A percentile compares a stretch with the other conserved stretches of the same genome.
Conservation (phyloP, 2,888 invertebrate species). For the Meliscaeva auricollis region DNA sequence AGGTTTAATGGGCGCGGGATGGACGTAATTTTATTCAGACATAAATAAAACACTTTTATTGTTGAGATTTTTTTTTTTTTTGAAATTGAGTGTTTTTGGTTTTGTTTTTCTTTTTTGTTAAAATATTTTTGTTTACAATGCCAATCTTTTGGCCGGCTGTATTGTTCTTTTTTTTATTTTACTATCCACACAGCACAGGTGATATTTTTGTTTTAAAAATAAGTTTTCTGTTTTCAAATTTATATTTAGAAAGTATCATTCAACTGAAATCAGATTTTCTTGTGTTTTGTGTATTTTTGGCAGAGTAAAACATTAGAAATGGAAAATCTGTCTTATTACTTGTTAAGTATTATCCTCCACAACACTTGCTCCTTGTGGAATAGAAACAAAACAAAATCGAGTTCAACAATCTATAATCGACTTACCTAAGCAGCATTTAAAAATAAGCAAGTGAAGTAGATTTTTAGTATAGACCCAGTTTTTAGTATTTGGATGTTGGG, state of each 20-base stretch:
- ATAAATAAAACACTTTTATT: slow-evolving; percentile 40
- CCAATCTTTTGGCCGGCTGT: slow-evolving; percentile 10
- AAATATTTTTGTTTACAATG: slow-evolving; percentile 31
- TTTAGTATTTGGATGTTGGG: too few relatives aligned
- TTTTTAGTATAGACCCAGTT: too few relatives aligned
- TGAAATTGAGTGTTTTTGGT: slow-evolving; percentile 10
- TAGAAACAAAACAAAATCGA: too few relatives aligned
- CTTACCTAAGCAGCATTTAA: too few relatives aligned
- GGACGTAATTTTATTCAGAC: slow-evolving; percentile 21
- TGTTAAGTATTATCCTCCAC: too few relatives aligned
- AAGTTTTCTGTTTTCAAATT: background rate
- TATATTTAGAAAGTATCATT: slow-evolving; percentile 16
- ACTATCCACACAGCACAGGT: background rate
- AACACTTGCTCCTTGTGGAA: too few relatives aligned
- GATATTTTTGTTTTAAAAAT: slow-evolving; percentile 27
- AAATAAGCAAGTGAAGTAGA: too few relatives aligned
- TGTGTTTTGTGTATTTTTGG: background rate
- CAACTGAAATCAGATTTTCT: background rate
- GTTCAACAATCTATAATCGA: too few relatives aligned
- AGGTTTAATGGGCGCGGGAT: slow-evolving; percentile 32
- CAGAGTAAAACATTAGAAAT: background rate
- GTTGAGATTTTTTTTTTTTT: slow-evolving; percentile 19
- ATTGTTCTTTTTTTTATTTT: background rate
- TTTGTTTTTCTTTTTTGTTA: background rate
- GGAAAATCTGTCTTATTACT: background rate